These are phyloP conservation scores for Malurus melanocephalus DNA, from an alignment of 2,113 vertebrate species.

Conservation along the genomic window DNA sequence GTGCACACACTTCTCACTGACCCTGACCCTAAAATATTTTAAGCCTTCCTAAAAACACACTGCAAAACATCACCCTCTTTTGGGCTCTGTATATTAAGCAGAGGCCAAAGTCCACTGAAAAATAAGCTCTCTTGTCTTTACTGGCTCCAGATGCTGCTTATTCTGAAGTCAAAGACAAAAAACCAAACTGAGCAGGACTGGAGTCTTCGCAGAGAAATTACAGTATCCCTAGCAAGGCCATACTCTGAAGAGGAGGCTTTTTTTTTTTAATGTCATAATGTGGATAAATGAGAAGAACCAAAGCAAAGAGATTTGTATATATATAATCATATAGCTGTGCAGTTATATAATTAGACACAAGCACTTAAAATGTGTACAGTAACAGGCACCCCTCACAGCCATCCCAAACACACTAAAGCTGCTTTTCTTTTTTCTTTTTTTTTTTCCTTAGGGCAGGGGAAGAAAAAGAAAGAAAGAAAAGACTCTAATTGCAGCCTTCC, in stretches of 20 bases:
- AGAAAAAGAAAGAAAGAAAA: slow-evolving; percentile 63
- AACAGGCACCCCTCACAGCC: slow-evolving; percentile 64
- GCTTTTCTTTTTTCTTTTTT: not conserved
- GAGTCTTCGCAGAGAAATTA: slow-evolving; percentile 37
- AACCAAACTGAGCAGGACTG: not conserved
- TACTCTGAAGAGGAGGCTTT: slow-evolving; percentile 23
- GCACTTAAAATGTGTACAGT: slow-evolving; percentile 57
- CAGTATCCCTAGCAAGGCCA: slow-evolving; percentile 8
- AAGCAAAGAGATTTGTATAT: slow-evolving; percentile 63
- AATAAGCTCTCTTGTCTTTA: slow-evolving; percentile 42
- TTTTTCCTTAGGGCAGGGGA: not conserved
- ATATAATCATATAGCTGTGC: slow-evolving; percentile 64
- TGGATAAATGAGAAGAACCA: slow-evolving; percentile 44
- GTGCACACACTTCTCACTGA: not conserved
- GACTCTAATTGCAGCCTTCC: slow-evolving; percentile 73
- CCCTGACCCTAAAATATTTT: slow-evolving; percentile 38
- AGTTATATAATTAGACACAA: slow-evolving; percentile 73
- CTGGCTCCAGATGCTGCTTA: slow-evolving; percentile 24
- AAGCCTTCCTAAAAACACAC: slow-evolving; percentile 36
- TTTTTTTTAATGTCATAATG: slow-evolving; percentile 37
- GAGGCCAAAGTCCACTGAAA: slow-evolving; percentile 46
- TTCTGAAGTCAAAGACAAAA: slow-evolving; percentile 5
- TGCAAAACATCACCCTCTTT: slow-evolving; percentile 48
- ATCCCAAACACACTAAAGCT: slow-evolving; percentile 52
- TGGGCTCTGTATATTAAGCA: not conserved